Evolutionary conservation across 2,888 invertebrate species (phyloP).

Genomic region (Archips crataeganus): DNA sequence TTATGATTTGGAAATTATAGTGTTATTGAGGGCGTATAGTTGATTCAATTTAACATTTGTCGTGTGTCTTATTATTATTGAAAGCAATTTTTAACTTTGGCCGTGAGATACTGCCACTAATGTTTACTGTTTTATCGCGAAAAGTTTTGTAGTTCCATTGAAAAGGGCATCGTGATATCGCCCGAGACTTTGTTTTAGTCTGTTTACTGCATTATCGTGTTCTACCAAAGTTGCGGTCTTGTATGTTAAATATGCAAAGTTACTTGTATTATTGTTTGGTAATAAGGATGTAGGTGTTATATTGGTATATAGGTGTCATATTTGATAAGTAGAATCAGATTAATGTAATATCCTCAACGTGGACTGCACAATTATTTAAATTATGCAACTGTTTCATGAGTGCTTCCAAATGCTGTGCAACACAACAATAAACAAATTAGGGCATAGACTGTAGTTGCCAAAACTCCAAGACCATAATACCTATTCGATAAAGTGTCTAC

Average conservation of each 20-base stretch:
- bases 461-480: constrained; percentile 10
- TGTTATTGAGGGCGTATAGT: constrained; percentile 19
- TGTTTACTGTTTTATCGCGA: constrained; percentile 47
- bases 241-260: constrained; percentile 10
- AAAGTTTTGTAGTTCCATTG: constrained; percentile 25
- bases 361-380: constrained; percentile 20
- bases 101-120: constrained; percentile 57
- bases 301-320: constrained; percentile 56
- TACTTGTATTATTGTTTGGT: constrained; percentile 1
- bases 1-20: constrained; percentile 39
- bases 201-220: constrained; percentile 34
- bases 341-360: constrained; percentile 43
- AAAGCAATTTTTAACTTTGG: constrained; percentile 33
- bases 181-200: constrained; percentile 27
- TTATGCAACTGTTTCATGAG: constrained; percentile 47
- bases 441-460: constrained; percentile 25
- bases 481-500: constrained; percentile 12
- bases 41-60: constrained; percentile 25
- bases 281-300: constrained; percentile 66
- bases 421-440: constrained; percentile 53
- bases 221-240: not conserved
- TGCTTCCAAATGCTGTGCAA: constrained; percentile 63
- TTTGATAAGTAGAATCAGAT: constrained; percentile 25
- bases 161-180: constrained; percentile 31
- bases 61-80: constrained; percentile 35